A percentile compares a stretch with the other conserved stretches of the same genome.
These are phyloP conservation scores for Pachyseris speciosa DNA, from an alignment of 64 coral and sea anemone genomes.

Conservation along the genomic window DNA sequence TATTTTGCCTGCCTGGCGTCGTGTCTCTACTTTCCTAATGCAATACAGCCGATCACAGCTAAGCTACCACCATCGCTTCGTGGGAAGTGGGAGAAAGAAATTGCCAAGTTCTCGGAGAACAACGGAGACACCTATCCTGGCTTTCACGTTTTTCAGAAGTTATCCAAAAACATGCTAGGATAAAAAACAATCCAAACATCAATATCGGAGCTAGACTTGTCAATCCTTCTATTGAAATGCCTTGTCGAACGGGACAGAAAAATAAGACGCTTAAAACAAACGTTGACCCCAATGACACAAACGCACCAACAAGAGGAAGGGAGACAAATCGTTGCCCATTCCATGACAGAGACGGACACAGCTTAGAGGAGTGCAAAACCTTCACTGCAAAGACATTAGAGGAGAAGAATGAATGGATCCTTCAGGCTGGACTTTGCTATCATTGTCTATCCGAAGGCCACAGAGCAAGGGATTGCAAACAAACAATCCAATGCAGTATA, in stretches of 20 bases:
- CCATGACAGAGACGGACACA: not conserved
- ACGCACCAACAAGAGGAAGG: not conserved
- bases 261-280: not conserved
- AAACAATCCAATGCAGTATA: not conserved
- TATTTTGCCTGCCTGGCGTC: conserved; percentile 16
- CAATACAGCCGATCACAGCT: conserved; percentile 16
- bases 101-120: conserved; percentile 7
- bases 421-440: not conserved
- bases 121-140: not conserved
- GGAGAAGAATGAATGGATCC: not conserved
- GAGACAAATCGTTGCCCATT: not conserved
- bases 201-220: not conserved
- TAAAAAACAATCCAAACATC: conserved; percentile 26
- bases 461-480: not conserved
- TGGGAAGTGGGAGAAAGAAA: conserved; percentile 37
- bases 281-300: not conserved
- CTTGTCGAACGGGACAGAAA: not conserved
- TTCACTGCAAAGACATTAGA: not conserved
- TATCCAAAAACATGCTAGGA: conserved; percentile 19
- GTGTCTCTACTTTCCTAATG: conserved; percentile 45
- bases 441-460: not conserved
- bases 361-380: not conserved
- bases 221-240: not conserved
- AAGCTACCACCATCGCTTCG: conserved; percentile 15
- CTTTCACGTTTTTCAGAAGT: not conserved